A percentile compares a stretch with the other conserved stretches of the same genome.
phyloP scores from a whole-genome alignment of 2,113 vertebrate species.

The Cyanocitta stelleri region DNA sequence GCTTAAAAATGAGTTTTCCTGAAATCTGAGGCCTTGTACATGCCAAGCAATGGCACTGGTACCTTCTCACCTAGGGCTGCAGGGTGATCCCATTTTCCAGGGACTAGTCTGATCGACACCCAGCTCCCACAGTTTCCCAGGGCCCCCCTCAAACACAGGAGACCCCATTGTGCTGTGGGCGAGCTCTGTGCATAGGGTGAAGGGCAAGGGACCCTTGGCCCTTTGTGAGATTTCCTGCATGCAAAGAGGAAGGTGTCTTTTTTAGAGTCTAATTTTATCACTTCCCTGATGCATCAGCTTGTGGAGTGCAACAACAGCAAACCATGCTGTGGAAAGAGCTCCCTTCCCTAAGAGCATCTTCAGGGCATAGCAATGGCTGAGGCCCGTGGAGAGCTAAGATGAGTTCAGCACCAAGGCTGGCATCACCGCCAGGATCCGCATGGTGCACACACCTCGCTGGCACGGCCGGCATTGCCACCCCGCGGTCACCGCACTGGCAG shows the following conservation, averaged over 20 bases:
- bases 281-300: background rate
- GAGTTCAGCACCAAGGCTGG: background rate
- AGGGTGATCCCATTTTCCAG: background rate
- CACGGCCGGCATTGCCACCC: rapidly evolving
- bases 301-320: background rate
- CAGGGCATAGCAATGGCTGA: background rate
- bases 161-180: rapidly evolving
- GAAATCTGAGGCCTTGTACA: background rate
- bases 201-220: rapidly evolving
- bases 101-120: rapidly evolving
- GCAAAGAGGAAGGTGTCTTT: background rate
- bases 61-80: background rate
- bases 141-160: no score
- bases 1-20: background rate
- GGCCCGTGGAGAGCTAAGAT: background rate
- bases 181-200: rapidly evolving
- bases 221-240: background rate
- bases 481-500: rapidly evolving
- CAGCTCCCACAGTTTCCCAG: background rate
- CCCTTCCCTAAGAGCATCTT: background rate
- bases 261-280: background rate
- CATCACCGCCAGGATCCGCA: background rate
- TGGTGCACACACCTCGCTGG: background rate
- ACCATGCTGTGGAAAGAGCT: background rate
- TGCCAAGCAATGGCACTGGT: background rate